These are phyloP conservation scores for Agonum fuliginosum DNA, from an alignment of 2,888 invertebrate species.

Conservation along the genomic window DNA sequence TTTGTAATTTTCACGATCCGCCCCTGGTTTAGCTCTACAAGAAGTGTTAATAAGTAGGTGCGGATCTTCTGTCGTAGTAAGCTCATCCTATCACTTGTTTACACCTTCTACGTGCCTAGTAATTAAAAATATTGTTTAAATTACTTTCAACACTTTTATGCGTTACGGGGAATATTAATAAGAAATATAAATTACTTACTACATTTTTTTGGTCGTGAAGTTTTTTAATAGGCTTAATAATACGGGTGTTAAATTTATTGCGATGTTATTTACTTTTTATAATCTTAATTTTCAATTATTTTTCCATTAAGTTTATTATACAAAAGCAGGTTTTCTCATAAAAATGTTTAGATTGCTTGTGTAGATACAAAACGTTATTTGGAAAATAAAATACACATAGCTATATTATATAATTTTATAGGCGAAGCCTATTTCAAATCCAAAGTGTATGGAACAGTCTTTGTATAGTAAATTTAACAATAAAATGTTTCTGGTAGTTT, in stretches of 20 bases:
- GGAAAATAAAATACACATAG: too few species aligned
- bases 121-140: slow-evolving; percentile 44
- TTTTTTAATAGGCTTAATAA: slow-evolving; percentile 23
- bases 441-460: too few species aligned
- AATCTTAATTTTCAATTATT: slow-evolving; percentile 3
- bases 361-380: too few species aligned
- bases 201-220: background rate
- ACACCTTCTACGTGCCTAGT: slow-evolving; percentile 7
- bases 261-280: background rate
- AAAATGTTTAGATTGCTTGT: too few species aligned
- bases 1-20: too few species aligned
- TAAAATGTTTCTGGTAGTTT: too few species aligned
- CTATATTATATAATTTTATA: too few species aligned
- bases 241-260: slow-evolving; percentile 21
- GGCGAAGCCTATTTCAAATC: too few species aligned
- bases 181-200: slow-evolving; percentile 29
- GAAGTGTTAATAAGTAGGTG: slow-evolving; percentile 28
- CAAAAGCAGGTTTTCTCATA: background rate
- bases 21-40: background rate
- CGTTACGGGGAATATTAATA: slow-evolving; percentile 25
- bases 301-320: slow-evolving; percentile 11
- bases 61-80: background rate
- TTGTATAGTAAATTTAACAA: too few species aligned
- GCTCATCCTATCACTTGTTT: slow-evolving; percentile 10
- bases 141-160: slow-evolving; percentile 36